Conservation (phyloP, 2,888 invertebrate genomes). For the Clusia tigrina region DNA sequence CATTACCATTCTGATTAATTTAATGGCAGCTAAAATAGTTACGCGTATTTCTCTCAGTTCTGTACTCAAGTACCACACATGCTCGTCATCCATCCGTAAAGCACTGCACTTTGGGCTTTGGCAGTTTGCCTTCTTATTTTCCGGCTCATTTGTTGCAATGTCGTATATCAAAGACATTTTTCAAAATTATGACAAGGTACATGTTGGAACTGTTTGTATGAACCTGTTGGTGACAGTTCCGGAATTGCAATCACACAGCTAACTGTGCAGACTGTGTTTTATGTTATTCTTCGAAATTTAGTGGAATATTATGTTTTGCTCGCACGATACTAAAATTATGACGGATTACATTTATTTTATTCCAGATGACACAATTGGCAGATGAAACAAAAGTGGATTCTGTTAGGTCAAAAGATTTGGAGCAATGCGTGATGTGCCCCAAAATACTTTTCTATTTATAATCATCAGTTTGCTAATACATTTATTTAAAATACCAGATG, state of each 20-base stretch:
- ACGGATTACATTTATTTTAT: not conserved
- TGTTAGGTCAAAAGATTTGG: not conserved
- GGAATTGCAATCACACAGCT: not conserved
- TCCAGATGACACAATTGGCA: not conserved
- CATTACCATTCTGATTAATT: slow-evolving; percentile 19
- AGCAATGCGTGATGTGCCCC: no score
- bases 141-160: slow-evolving; percentile 13
- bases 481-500: no score
- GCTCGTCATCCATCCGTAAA: not conserved
- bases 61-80: slow-evolving; percentile 17
- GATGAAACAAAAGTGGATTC: not conserved
- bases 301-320: not conserved
- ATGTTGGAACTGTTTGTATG: not conserved
- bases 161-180: slow-evolving; percentile 12
- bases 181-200: slow-evolving; percentile 12
- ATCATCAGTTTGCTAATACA: not conserved
- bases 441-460: no score
- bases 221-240: slow-evolving; percentile 6
- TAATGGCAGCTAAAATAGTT: not conserved
- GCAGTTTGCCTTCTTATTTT: not conserved
- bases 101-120: not conserved
- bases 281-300: not conserved
- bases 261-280: not conserved
- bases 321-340: not conserved
- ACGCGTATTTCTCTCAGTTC: not conserved